Percentiles rank a stretch among this genome's conserved stretches.
Conservation (phyloP, 2,888 invertebrate genomes). For the Galeopsomyia nigrocyanea region DNA sequence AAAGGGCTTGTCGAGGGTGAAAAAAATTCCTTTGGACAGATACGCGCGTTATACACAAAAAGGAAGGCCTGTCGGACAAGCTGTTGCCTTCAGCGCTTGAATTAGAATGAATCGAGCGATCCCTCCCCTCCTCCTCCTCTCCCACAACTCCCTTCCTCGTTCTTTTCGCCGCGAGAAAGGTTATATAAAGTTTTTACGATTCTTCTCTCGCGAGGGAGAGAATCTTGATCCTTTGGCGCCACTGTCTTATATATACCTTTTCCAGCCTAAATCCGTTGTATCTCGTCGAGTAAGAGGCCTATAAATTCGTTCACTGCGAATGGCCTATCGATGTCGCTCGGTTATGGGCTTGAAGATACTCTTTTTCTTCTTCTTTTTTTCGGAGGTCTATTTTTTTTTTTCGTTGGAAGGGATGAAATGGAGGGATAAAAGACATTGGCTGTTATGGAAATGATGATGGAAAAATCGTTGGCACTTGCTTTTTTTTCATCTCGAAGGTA, state of each 20-base stretch:
- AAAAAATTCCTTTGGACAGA: slow-evolving; percentile 37
- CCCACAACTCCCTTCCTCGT: slow-evolving; percentile 17
- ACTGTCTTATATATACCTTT: slow-evolving; percentile 11
- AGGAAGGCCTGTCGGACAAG: slow-evolving; percentile 45
- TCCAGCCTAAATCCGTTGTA: slow-evolving; percentile 63
- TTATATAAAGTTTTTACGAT: slow-evolving; percentile 68
- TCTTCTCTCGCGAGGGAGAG: slow-evolving; percentile 51
- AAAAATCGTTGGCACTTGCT: too few species aligned
- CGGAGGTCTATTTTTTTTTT: not conserved
- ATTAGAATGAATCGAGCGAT: slow-evolving; percentile 47
- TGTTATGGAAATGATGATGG: not conserved
- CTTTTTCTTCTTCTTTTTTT: not conserved
- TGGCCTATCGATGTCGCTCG: slow-evolving; percentile 37
- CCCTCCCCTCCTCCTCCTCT: not conserved
- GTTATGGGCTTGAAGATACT: slow-evolving; percentile 1
- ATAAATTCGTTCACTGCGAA: slow-evolving; percentile 66
- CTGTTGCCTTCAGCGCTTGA: slow-evolving; percentile 46
- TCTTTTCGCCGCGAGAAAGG: slow-evolving; percentile 50
- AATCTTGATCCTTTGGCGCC: slow-evolving; percentile 50
- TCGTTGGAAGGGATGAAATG: not conserved
- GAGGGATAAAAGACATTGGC: not conserved
- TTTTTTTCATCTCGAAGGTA: too few species aligned
- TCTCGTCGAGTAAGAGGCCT: slow-evolving; percentile 67
- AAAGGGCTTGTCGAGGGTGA: not conserved
- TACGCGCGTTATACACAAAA: slow-evolving; percentile 10